phyloP scores from a whole-genome alignment of 2,888 invertebrate genomes.

The Spodoptera littoralis region DNA sequence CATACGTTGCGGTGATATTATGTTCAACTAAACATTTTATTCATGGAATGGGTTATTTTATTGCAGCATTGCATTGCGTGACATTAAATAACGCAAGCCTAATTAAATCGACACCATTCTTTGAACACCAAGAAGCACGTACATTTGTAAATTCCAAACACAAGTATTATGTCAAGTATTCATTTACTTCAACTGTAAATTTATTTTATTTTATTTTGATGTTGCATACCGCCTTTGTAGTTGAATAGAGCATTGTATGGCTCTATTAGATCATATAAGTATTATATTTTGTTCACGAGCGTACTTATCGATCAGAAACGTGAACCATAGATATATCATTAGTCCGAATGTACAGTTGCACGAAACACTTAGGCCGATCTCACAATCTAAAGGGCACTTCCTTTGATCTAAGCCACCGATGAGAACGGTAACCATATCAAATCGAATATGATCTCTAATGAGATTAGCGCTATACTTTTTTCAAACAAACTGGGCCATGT shows the following conservation, averaged over 20 bases:
- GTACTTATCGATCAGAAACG: conserved; percentile 82
- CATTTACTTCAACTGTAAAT: conserved; percentile 19
- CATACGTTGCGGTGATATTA: conserved; percentile 7
- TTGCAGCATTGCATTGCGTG: conserved; percentile 26
- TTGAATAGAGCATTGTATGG: conserved; percentile 14
- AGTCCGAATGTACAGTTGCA: conserved; percentile 80
- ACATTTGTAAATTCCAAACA: conserved; percentile 36
- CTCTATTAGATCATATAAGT: conserved; percentile 40
- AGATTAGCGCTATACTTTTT: conserved; percentile 69
- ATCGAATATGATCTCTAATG: conserved; percentile 73
- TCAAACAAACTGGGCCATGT: conserved; percentile 68
- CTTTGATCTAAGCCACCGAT: conserved; percentile 72
- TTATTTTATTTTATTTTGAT: too few relatives aligned
- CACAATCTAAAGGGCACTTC: conserved; percentile 71
- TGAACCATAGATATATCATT: conserved; percentile 85
- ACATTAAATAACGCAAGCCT: conserved; percentile 26
- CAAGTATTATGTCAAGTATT: conserved; percentile 25
- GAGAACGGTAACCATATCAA: conserved; percentile 72
- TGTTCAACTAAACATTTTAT: conserved; percentile 31
- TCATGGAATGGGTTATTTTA: conserved; percentile 40
- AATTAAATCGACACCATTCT: conserved; percentile 45
- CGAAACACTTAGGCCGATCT: conserved; percentile 76
- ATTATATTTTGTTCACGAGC: conserved; percentile 65
- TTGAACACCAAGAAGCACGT: conserved; percentile 29
- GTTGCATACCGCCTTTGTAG: background rate